Conservation (phyloP, 2,113 vertebrate species). For the Melospiza melodia region DNA sequence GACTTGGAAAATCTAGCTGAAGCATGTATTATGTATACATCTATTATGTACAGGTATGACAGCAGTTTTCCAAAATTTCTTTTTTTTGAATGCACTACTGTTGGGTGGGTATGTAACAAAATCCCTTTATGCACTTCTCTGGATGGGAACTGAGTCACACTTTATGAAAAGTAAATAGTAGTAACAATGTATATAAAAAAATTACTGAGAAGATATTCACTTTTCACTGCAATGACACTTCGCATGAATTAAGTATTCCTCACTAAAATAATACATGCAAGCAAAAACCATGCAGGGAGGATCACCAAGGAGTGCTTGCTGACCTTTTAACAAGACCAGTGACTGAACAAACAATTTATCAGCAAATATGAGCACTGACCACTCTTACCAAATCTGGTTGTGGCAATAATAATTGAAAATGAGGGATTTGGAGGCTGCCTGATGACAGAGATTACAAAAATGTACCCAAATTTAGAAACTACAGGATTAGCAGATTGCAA, state of each 20-base stretch:
- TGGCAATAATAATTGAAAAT: background rate
- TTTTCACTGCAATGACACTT: background rate
- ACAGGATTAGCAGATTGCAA: background rate
- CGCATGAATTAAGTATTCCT: background rate
- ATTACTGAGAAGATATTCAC: background rate
- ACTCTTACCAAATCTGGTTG: background rate
- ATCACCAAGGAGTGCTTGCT: background rate
- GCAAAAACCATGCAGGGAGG: background rate
- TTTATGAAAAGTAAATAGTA: background rate
- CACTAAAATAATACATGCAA: background rate
- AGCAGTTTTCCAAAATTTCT: background rate
- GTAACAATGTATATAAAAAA: background rate
- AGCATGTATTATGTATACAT: background rate
- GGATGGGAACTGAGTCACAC: background rate
- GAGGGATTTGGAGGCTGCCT: background rate
- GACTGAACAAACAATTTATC: background rate
- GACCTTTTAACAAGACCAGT: background rate
- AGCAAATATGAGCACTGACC: background rate
- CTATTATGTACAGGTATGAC: background rate
- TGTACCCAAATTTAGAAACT: background rate
- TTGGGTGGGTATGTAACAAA: background rate
- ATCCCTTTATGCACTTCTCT: background rate
- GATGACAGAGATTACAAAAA: slow-evolving; percentile 3
- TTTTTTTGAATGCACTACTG: background rate
- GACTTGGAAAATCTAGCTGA: background rate